These are phyloP conservation scores for Camponotus fellah DNA, from an alignment of 2,888 invertebrate genomes.

Conservation along the genomic window DNA sequence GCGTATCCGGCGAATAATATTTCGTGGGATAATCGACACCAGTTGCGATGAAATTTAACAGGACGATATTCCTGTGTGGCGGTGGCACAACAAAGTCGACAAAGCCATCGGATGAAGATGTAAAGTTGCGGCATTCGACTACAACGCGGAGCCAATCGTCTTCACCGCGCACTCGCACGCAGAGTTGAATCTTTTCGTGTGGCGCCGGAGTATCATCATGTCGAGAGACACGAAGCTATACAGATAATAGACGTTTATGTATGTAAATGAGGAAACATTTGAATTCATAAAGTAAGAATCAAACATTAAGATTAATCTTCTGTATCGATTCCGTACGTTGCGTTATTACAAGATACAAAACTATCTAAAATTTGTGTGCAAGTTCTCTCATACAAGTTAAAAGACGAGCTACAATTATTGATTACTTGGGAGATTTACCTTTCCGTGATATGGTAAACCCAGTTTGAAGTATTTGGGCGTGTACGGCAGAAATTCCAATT, in stretches of 20 bases:
- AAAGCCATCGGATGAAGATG: conserved; percentile 82
- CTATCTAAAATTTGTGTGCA: neutral
- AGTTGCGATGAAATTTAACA: conserved; percentile 83
- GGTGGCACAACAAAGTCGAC: conserved; percentile 85
- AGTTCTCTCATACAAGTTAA: neutral
- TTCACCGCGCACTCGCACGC: conserved; percentile 82
- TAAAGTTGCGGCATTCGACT: conserved; percentile 84
- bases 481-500: conserved; percentile 88
- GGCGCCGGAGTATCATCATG: conserved; percentile 83
- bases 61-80: conserved; percentile 81
- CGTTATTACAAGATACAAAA: neutral
- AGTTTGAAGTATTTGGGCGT: conserved; percentile 89
- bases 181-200: conserved; percentile 84
- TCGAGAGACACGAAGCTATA: conserved; percentile 81
- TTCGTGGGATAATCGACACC: conserved; percentile 84
- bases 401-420: neutral
- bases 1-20: conserved; percentile 84
- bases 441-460: conserved; percentile 91
- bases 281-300: neutral
- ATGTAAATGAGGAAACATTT: neutral
- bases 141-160: conserved; percentile 82
- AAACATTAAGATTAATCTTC: neutral
- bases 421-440: conserved; percentile 84
- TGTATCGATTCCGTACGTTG: neutral
- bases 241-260: neutral